phyloP scores from a whole-genome alignment of 2,113 vertebrate species.

The Geococcyx californianus region DNA sequence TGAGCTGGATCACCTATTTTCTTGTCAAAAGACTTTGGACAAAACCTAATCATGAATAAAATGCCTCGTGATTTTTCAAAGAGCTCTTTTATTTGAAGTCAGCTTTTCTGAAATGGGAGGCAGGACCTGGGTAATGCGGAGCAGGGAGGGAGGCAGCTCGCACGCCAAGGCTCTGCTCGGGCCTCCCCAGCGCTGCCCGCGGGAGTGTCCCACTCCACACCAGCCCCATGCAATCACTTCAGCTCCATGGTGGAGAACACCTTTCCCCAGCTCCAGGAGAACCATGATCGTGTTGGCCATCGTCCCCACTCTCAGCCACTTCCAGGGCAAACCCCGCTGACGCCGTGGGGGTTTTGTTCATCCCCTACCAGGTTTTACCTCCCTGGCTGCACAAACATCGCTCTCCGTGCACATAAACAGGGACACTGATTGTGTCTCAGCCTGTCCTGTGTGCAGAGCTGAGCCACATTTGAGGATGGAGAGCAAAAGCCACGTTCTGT shows the following conservation, averaged over 20 bases:
- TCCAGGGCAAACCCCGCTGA: background rate
- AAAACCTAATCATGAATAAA: slow-evolving; percentile 78
- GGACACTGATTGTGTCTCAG: background rate
- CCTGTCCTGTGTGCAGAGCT: too few relatives aligned
- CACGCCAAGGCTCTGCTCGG: rapidly evolving
- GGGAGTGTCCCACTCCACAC: background rate
- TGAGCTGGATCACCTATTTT: slow-evolving; percentile 78
- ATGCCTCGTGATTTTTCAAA: slow-evolving; percentile 73
- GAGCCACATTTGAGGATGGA: background rate
- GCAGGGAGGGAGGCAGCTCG: background rate
- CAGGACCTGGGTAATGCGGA: slow-evolving; percentile 45
- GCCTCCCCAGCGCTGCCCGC: background rate
- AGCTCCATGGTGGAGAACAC: background rate
- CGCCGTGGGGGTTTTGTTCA: background rate
- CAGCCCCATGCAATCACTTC: background rate
- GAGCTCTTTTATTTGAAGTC: slow-evolving; percentile 69
- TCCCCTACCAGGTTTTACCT: slow-evolving; percentile 8
- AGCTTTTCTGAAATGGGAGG: slow-evolving; percentile 54
- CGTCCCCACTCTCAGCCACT: background rate
- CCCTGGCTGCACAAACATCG: background rate
- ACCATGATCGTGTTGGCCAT: background rate
- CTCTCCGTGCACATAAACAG: background rate
- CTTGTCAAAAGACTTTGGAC: slow-evolving; percentile 80
- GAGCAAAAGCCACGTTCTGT: background rate
- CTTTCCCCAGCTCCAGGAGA: background rate